A percentile compares a stretch with the other conserved stretches of the same genome.
phyloP scores from a whole-genome alignment of 1,140 invertebrate genomes.

The Aphaenogaster floridana region DNA sequence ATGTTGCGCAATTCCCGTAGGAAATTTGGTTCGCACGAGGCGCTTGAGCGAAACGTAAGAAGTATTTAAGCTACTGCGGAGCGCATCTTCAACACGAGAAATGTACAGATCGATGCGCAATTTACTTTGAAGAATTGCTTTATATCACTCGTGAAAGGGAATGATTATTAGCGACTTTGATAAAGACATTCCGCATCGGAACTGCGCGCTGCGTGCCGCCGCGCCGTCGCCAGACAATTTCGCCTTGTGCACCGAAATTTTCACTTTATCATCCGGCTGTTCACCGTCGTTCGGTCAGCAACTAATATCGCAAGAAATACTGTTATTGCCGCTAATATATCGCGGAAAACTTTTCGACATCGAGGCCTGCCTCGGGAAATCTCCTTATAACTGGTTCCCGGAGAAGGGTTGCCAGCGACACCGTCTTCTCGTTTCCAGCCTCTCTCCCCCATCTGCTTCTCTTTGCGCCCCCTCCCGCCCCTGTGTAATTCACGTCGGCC shows the following conservation, averaged over 20 bases:
- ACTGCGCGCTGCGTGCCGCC: not conserved
- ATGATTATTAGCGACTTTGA: not conserved
- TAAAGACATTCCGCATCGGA: not conserved
- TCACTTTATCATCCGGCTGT: not conserved
- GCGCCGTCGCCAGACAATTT: not conserved
- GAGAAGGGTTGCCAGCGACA: constrained; percentile 61
- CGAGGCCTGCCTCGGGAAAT: constrained; percentile 61
- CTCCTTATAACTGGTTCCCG: constrained; percentile 64
- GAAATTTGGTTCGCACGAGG: constrained; percentile 49
- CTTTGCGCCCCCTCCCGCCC: not conserved
- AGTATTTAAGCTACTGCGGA: constrained; percentile 29
- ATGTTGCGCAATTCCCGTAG: constrained; percentile 55
- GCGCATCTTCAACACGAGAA: not conserved
- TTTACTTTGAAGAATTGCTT: not conserved
- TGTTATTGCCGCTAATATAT: constrained; percentile 81
- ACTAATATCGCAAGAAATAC: constrained; percentile 82
- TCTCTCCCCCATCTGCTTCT: not conserved
- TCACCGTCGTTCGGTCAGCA: constrained; percentile 41
- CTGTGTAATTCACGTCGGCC: constrained; percentile 67
- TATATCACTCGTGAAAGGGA: not conserved
- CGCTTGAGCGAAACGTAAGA: constrained; percentile 40
- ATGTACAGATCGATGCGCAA: not conserved
- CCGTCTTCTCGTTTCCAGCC: constrained; percentile 28
- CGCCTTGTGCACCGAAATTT: not conserved
- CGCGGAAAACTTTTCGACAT: constrained; percentile 73